Base-by-base conservation (phyloP, 2,797 vertebrate species). In the Oreochromis mossambicus region DNA sequence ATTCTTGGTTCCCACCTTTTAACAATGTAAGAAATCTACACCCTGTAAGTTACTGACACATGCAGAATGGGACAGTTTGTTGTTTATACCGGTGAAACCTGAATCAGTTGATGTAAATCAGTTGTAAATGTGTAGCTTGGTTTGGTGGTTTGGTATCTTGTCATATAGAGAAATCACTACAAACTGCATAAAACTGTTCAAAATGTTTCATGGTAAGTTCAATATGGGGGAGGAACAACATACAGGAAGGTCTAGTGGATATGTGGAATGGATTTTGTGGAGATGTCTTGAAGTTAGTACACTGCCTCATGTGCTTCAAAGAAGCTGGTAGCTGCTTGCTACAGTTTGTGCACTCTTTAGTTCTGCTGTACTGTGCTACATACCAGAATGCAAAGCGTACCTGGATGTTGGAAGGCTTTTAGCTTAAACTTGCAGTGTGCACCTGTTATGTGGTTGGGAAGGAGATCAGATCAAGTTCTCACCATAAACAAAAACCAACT, bases 401-500 rank as follows among this genome's bases (percentile, higher is more conserved):
- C 6, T 63, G 32, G 58, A 63, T 63, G 32, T 63, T n/a, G 17
- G 32, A 63, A 63, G 32, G 58, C 32, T 63, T 63, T 36, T 63
- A 36, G 32, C 32, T 63, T 36, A 63, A 36, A 32, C 32, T 63
- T 63, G 17, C 58, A 63, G 17, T 13, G 10, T 19, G 36, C 32
- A 36, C 58, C 32, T 36, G 15, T 36, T 63, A 36, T 17, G 10
- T 36, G 10, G 58, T 8, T 11, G 4, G 32, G 32, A 63, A 63
- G 58, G 32, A 63, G 32, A 63, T 36, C 32, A n/a, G 32, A 63
- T 63, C 32, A 63, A 63, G 58, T 63, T 63, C 17, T 58, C 26
- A 32, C 26, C 55, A 58, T 32, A 17, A 58, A 58, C 55, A 32
- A 58, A 58, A 58, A 58, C 2, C 55, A 58, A 32, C 15, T 58